phyloP scores from a whole-genome alignment of 2,113 vertebrate species.

The Sisor rabdophorus region DNA sequence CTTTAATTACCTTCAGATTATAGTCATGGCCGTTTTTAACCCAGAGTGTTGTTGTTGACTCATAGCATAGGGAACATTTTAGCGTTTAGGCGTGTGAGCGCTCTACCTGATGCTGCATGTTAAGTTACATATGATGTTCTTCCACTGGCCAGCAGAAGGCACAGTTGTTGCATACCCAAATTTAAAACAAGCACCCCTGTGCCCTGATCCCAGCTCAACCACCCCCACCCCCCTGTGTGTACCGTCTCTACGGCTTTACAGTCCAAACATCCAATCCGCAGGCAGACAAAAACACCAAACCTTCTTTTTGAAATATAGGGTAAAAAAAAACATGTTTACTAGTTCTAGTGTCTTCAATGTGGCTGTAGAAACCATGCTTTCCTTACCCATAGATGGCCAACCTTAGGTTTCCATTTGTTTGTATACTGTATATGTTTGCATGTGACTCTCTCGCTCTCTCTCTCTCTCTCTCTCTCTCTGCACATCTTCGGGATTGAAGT shows the following conservation, averaged over 20 bases:
- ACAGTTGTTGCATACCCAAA: constrained; percentile 53
- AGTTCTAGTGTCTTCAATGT: constrained; percentile 60
- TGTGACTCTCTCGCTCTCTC: constrained; percentile 60
- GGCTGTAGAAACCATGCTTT: constrained; percentile 54
- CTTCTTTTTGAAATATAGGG: constrained; percentile 56
- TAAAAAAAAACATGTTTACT: constrained; percentile 66
- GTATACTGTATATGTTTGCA: constrained; percentile 30
- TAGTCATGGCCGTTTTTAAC: neutral
- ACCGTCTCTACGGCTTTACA: constrained; percentile 18
- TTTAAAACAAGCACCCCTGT: constrained; percentile 42
- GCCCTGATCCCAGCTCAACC: constrained; percentile 22
- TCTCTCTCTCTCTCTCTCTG: constrained; percentile 56
- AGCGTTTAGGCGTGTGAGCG: constrained; percentile 28
- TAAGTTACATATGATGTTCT: constrained; percentile 33
- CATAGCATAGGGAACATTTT: constrained; percentile 47
- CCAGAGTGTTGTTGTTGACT: constrained; percentile 26
- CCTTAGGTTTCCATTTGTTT: constrained; percentile 45
- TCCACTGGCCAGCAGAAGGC: constrained; percentile 60
- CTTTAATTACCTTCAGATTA: constrained; percentile 1
- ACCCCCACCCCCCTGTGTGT: constrained; percentile 12
- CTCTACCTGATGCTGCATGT: constrained; percentile 28
- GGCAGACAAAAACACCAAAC: constrained; percentile 35
- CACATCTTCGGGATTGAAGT: constrained; percentile 75
- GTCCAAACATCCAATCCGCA: constrained; percentile 38
- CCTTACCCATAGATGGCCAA: constrained; percentile 50